Base-by-base conservation (phyloP, 2,113 vertebrate species). In the Montifringilla adamsi region DNA sequence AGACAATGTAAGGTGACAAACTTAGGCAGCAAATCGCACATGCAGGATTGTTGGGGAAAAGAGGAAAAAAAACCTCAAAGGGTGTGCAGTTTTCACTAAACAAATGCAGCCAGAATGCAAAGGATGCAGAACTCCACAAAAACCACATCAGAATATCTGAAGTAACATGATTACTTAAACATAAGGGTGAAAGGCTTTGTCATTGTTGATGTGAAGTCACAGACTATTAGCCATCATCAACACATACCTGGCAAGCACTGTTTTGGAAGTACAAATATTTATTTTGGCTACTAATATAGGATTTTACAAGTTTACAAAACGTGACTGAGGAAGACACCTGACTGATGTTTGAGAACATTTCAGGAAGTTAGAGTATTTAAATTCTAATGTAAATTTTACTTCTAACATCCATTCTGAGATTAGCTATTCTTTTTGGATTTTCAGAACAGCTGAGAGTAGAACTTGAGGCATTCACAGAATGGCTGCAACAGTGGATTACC, bases 261-360 rank as follows among this genome's bases (percentile, higher is more conserved):
- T 31, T 74, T 58, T 59, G 22, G 33, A 94, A 89, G 64, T 15
- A 58, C 10, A 58, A 72, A 55, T 21, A 43, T 43, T 50, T 46
- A 24, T 64, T 80, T 73, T 39, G 15, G 10, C 60, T 52, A 26
- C 46, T 56, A 53, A 74, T 4, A 62, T 2, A n/a, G 33, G 19
- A 76, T 72, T 87, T 82, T 28, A 88, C 8, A 83, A 46, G 53
- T 55, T 41, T 39, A 72, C 28, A 74, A 90, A 95, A 60, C 15
- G 13, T 44, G 33, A 47, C 46, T 30, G 56, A 66, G 26, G 27
- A 55, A 64, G 49, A 85, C 18, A 68, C 23, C 39, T 8, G 24
- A 37, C 18, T 60, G 16, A 33, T 11, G n/a, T 11, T n/a, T 67
- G 11, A 4, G 33, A 72, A 15, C 31, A 63, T 33, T 94, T 76